phyloP scores from a whole-genome alignment of 2,113 vertebrate genomes.

The Caracal caracal region DNA sequence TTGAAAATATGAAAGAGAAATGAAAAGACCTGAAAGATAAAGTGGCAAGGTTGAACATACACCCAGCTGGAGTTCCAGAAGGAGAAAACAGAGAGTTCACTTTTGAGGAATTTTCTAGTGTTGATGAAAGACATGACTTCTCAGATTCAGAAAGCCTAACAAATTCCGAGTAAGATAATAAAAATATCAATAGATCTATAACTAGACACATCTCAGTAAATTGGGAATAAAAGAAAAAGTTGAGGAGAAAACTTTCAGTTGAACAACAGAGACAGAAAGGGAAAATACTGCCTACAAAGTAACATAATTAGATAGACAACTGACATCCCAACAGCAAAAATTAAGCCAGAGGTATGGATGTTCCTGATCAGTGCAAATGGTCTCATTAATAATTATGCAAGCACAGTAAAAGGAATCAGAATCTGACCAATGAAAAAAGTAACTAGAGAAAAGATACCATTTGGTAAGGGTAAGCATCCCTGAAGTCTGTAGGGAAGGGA shows the following conservation, averaged over 20 bases:
- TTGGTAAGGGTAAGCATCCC: background rate
- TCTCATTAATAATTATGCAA: background rate
- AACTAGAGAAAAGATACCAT: background rate
- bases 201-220: background rate
- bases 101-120: constrained; percentile 18
- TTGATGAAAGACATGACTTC: background rate
- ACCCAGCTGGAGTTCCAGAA: background rate
- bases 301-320: background rate
- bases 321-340: background rate
- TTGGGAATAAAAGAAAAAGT: background rate
- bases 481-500: background rate
- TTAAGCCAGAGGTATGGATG: background rate
- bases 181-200: background rate
- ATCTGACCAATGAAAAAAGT: background rate
- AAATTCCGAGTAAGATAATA: background rate
- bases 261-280: background rate
- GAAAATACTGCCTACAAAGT: background rate
- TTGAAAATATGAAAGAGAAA: background rate
- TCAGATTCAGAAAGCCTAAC: background rate
- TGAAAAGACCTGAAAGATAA: background rate
- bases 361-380: background rate
- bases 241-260: background rate
- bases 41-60: background rate
- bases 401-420: background rate
- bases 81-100: background rate